Base-by-base conservation (phyloP, 2,797 vertebrate species). In the Cossypha caffra region DNA sequence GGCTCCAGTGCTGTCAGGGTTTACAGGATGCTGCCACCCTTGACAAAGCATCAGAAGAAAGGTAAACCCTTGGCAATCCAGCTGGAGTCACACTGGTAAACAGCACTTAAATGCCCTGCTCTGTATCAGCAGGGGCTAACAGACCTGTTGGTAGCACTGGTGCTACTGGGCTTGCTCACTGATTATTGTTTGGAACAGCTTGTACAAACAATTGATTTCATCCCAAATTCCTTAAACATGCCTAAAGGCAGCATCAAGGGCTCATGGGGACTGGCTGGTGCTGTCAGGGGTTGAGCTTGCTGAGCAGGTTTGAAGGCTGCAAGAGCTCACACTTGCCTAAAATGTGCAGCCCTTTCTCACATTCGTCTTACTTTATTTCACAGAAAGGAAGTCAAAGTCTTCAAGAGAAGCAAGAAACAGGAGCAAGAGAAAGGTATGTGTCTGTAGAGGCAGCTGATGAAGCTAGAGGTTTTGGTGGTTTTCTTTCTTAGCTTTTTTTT, bases 1-100 rank as follows among this genome's bases (percentile, higher is more conserved):
- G 99, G 99, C 54, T 99, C 98, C 75, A 98, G 98, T 6, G 99
- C 99, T 1, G 97, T 99, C 86, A 98, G 99, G 2, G 99, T 99
- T 26, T 99, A 99, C 98, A 98, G 97, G 95, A 99, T 99, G 99
- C 97, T 99, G 58, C 98, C 98, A 0, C 80, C 97, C 16, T 59
- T 97, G 52, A 96, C 97, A 7, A 99, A 99, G 92, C 93, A 94
- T 50, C 97, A 98, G 95, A 98, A 98, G 92, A 98, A 98, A 97
- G 98, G 98, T 98, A 94, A 57, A 48, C 29, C 68, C 37, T 11
- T 25, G 9, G 37, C 62, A 10, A 3, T 10, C 13, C 52, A 10
- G n/a, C 45, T 9, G 47, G 59, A 50, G 4, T 35, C 33, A 7
- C 62, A 5, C 40, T 33, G 7, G 38, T 31, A 35, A 74, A 42